Base-by-base conservation (phyloP, 2,113 vertebrate genomes). In the Heterochromis multidens region DNA sequence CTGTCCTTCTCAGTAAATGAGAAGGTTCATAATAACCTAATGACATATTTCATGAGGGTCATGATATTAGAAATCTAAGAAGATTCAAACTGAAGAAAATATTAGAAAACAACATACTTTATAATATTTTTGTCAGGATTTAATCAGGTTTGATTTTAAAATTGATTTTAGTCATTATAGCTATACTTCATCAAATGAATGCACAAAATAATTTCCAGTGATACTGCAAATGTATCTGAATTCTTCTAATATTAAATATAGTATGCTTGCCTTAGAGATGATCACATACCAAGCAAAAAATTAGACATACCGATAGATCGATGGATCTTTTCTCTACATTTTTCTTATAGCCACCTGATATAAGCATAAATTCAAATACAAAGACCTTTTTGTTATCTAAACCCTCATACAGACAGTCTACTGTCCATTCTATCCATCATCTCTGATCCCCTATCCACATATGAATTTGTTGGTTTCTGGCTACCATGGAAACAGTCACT, bases 401-500 rank as follows among this genome's bases (percentile, higher is more conserved):
- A 31, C 58, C 49, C 72, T 49, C 17, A 74, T 14, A 8, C 27
- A 74, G 6, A 33, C 67, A 59, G 14, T 70, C 79, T n/a, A 52
- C 46, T 87, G 37, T 81, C 80, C 35, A 29, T 58, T 83, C 56
- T 13, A n/a, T 65, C 76, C 37, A 81, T 92, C 83, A 83, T 80
- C 52, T 70, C 77, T 33, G 58, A 83, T 80, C 90, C 83, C 82
- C 84, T 61, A 79, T 29, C 19, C 1, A 2, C 10, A 54, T 90
- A 87, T 81, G 87, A 78, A 82, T 78, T 67, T 33, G 43, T 49
- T 88, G 62, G 0, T 85, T 11, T 67, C 85, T 29, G 21, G 89
- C 79, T 84, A 14, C 88, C 88, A 91, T 82, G 85, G 89, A 81
- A 89, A 93, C 80, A 27, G 79, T 87, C 70, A 9, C 80, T 87